Base-by-base conservation (phyloP, 2,888 invertebrate species). In the Hydrotaea cyrtoneurina region DNA sequence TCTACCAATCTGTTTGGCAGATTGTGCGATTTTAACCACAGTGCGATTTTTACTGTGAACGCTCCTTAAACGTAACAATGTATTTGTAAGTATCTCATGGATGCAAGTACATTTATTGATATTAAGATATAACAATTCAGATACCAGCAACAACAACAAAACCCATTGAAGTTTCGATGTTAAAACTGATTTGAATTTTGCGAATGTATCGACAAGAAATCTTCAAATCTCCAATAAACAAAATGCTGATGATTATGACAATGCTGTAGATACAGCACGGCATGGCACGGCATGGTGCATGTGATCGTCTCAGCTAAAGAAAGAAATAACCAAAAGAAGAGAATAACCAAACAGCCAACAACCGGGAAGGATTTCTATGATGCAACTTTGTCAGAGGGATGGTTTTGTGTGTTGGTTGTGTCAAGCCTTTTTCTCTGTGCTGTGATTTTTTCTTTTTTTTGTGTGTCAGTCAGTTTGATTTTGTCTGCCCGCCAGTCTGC, bases 31-130 rank as follows among this genome's bases (percentile, higher is more conserved):
- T 31, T 31, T 31, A 62, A 62, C n/a, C 62, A 62, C 62, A 17
- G 36, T 62, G 23, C 26, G 11, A 11, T 62, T 5, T 62, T 15
- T 23, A 11, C 15, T 66, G 66, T 66, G 79, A 82, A 82, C 85
- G 82, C 79, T 82, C 85, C 85, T 85, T 85, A 82, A 82, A 78
- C 66, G 53, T 84, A 84, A 79, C 72, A 81, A 76, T 71, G 77
- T 77, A 36, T 2, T 43, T 71, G 11, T 7, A 53, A 26, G 73
- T 50, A 39, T 80, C 74, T 36, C 83, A 79, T 64, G 57, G 23
- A 73, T 73, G 57, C 59, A 21, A 46, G 13, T 43, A 78, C 57
- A 81, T 85, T 81, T 79, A 77, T 76, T 50, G 57, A 76, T 43
- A 78, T 76, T 66, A 31, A 21, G 19, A 50, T 72, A 46, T 31